Conservation (phyloP, 2,797 vertebrate genomes). For the Sebastes cheni region DNA sequence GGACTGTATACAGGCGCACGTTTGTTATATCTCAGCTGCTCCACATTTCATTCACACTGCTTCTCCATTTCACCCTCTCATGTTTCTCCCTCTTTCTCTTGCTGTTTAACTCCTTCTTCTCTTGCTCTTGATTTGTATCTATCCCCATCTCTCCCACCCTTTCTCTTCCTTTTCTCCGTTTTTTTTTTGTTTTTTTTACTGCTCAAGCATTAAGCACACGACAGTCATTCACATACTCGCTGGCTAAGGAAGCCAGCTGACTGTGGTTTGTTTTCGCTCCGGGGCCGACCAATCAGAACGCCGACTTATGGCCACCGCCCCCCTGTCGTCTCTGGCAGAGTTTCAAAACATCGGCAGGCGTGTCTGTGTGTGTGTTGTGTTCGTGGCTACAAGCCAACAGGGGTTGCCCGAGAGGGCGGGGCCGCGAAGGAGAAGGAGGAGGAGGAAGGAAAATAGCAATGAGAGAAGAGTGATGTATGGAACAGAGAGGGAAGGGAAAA, state of each 20-base stretch:
- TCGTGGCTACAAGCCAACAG: conserved; percentile 68
- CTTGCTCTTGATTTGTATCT: background rate
- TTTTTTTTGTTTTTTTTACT: background rate
- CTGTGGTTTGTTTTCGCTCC: conserved; percentile 73
- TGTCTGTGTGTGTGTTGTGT: conserved; percentile 54
- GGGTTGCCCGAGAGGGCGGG: conserved; percentile 52
- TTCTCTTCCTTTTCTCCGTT: background rate
- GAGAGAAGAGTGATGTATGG: background rate
- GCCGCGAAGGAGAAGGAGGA: background rate
- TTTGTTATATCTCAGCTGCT: conserved; percentile 26
- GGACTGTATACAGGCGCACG: background rate
- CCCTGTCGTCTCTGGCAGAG: conserved; percentile 66
- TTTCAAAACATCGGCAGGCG: conserved; percentile 77
- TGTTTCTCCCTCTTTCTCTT: conserved; percentile 4
- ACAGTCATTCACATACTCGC: conserved; percentile 58
- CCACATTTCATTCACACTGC: conserved; percentile 33
- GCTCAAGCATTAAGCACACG: conserved; percentile 20
- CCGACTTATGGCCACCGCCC: conserved; percentile 67
- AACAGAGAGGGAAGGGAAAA: background rate
- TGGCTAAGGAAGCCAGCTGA: conserved; percentile 72
- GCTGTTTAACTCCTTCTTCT: background rate
- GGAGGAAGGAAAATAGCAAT: conserved; percentile 1
- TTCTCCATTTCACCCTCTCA: conserved; percentile 5
- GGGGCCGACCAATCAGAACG: conserved; percentile 63
- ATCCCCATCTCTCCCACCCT: background rate